phyloP scores from a whole-genome alignment of 2,113 vertebrate genomes.

The Megaceryle maxima region DNA sequence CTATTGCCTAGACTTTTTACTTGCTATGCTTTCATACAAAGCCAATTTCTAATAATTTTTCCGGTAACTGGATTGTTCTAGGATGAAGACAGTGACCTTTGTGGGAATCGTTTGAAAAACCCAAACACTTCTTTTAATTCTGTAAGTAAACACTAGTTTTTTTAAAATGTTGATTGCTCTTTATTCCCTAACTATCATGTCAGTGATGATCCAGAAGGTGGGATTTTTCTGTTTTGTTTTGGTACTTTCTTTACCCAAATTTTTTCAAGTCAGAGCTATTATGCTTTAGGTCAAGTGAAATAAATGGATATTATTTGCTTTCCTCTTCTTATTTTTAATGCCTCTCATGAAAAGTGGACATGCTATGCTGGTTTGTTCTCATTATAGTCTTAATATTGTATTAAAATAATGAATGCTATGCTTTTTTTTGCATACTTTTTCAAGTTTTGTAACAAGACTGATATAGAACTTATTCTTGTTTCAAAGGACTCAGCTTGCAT shows the following conservation, averaged over 20 bases:
- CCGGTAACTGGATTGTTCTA: background rate
- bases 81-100: background rate
- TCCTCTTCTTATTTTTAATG: slow-evolving; percentile 8
- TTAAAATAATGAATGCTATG: slow-evolving; percentile 32
- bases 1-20: background rate
- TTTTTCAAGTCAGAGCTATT: background rate
- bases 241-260: background rate
- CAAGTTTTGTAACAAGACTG: background rate
- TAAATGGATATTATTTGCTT: background rate
- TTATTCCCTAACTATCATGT: background rate
- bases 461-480: slow-evolving; percentile 42
- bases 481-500: background rate
- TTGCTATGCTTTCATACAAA: background rate
- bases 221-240: background rate
- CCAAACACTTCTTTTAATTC: background rate
- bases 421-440: slow-evolving; percentile 5
- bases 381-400: slow-evolving; percentile 1
- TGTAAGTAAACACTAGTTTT: background rate
- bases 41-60: background rate
- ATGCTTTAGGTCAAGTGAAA: background rate
- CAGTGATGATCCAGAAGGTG: background rate
- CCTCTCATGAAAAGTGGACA: slow-evolving; percentile 12
- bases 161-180: background rate
- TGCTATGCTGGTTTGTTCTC: slow-evolving; percentile 4
- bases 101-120: background rate